Conservation (phyloP, 2,888 invertebrate genomes). For the Eupithecia exiguata region DNA sequence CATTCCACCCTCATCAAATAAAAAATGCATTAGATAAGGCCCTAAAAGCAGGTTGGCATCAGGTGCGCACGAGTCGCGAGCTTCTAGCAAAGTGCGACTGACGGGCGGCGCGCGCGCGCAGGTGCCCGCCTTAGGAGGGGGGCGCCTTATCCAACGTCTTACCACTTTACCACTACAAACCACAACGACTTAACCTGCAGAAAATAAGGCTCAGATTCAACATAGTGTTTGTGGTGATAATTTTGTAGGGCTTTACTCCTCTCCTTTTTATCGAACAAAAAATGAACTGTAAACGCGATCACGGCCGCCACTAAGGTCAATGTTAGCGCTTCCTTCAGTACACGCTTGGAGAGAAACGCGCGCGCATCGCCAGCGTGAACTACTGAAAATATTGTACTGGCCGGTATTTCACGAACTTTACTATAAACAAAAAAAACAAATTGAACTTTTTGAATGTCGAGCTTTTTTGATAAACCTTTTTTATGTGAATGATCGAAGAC, state of each 20-base stretch:
- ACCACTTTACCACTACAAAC: constrained; percentile 61
- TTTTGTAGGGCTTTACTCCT: constrained; percentile 82
- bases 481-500: constrained; percentile 35
- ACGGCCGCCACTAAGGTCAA: constrained; percentile 84
- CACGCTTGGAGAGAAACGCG: constrained; percentile 81
- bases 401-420: constrained; percentile 53
- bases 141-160: constrained; percentile 79
- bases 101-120: constrained; percentile 79
- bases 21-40: constrained; percentile 41
- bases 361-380: constrained; percentile 76
- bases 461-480: constrained; percentile 61
- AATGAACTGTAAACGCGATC: constrained; percentile 85
- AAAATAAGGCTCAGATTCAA: constrained; percentile 46
- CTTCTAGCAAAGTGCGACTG: constrained; percentile 68
- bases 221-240: constrained; percentile 20
- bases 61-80: constrained; percentile 67
- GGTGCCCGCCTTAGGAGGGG: constrained; percentile 83
- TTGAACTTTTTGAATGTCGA: constrained; percentile 2
- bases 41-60: constrained; percentile 63
- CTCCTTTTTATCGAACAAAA: constrained; percentile 85
- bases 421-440: constrained; percentile 37
- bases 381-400: constrained; percentile 63
- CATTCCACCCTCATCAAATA: constrained; percentile 22
- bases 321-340: constrained; percentile 84
- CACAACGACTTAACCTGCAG: constrained; percentile 30